Evolutionary conservation across 2,113 vertebrate species (phyloP).

Genomic region (Symphodus melops): DNA sequence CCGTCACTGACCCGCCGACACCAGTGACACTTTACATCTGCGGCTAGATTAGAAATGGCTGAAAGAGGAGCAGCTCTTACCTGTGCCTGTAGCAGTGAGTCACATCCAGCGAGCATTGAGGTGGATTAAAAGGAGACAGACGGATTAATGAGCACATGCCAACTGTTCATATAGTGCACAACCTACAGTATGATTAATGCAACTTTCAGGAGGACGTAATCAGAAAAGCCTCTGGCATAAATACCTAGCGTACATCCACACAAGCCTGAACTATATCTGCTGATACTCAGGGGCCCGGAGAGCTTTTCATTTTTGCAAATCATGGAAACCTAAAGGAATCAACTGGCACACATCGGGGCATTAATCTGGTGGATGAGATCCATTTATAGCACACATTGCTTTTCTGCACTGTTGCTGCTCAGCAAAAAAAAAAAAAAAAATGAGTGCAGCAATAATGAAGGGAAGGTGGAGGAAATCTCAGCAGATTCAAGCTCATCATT

Average conservation of each 20-base stretch:
- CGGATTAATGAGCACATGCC: slow-evolving; percentile 67
- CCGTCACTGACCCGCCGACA: slow-evolving; percentile 53
- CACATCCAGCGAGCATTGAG: slow-evolving; percentile 36
- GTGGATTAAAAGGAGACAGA: slow-evolving; percentile 60
- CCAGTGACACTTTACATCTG: slow-evolving; percentile 48
- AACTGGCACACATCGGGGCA: slow-evolving; percentile 12
- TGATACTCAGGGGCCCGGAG: slow-evolving; percentile 30
- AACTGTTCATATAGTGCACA: slow-evolving; percentile 60
- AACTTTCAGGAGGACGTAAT: slow-evolving; percentile 46
- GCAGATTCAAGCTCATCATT: slow-evolving; percentile 43
- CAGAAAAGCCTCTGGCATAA: slow-evolving; percentile 46
- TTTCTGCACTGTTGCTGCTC: slow-evolving; percentile 26
- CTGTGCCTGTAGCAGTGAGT: slow-evolving; percentile 81
- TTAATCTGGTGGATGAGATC: slow-evolving; percentile 43
- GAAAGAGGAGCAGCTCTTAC: slow-evolving; percentile 68
- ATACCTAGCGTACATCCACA: slow-evolving; percentile 40
- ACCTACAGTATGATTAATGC: slow-evolving; percentile 63
- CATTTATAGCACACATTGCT: slow-evolving; percentile 46
- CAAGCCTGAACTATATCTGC: slow-evolving; percentile 48
- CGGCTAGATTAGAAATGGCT: slow-evolving; percentile 8
- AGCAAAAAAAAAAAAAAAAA: slow-evolving; percentile 46
- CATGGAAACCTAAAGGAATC: slow-evolving; percentile 40
- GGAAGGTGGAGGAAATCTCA: slow-evolving; percentile 37
- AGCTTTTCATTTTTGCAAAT: slow-evolving; percentile 54
- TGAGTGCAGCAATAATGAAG: slow-evolving; percentile 49